Evolutionary conservation across 2,888 invertebrate genomes (phyloP).

Genomic region (Erebia aethiops): DNA sequence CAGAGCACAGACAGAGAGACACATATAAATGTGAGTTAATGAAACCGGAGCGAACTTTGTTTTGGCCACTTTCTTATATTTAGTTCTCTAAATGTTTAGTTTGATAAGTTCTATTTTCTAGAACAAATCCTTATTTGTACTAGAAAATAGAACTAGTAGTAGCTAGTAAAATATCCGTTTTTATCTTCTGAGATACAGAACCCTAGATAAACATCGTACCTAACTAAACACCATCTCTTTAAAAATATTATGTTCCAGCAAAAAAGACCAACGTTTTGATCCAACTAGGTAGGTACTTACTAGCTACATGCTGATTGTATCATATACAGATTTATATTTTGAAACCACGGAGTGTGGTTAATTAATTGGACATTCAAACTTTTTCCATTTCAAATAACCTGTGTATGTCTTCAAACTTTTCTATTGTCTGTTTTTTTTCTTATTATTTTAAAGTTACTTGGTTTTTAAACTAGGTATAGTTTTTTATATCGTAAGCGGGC

Average conservation of each 20-base stretch:
- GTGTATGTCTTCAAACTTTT: background rate
- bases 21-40: too few species aligned
- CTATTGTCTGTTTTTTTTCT: slow-evolving; percentile 7
- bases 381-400: slow-evolving; percentile 5
- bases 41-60: too few species aligned
- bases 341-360: slow-evolving; percentile 19
- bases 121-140: too few species aligned
- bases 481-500: too few species aligned
- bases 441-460: background rate
- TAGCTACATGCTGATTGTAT: slow-evolving; percentile 11
- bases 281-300: slow-evolving; percentile 3
- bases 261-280: slow-evolving; percentile 15
- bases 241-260: slow-evolving; percentile 19
- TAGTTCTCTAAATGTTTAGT: too few species aligned
- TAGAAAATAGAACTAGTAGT: too few species aligned
- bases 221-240: slow-evolving; percentile 22
- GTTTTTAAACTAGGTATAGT: too few species aligned
- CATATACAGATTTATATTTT: slow-evolving; percentile 21
- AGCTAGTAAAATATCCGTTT: background rate
- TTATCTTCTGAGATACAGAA: background rate
- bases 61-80: too few species aligned
- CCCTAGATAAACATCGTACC: slow-evolving; percentile 1
- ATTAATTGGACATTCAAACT: slow-evolving; percentile 20
- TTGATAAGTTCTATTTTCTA: too few species aligned
- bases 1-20: too few species aligned